A percentile compares a stretch with the other conserved stretches of the same genome.
Evolutionary conservation across 2,113 vertebrate genomes (phyloP).

Genomic region (Eulacestoma nigropectus): DNA sequence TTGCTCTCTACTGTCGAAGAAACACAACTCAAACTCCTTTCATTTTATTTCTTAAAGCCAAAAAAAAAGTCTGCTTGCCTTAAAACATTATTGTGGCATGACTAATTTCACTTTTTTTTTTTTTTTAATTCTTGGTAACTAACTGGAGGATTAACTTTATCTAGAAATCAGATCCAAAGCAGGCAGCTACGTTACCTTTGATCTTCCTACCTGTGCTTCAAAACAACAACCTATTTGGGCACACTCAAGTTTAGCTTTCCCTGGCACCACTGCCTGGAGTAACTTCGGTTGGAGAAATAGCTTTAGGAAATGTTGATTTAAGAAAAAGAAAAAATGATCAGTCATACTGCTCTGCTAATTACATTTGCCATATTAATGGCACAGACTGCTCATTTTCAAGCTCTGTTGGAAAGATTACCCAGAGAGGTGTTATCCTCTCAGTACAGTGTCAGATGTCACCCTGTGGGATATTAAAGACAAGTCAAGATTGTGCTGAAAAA

Average conservation of each 20-base stretch:
- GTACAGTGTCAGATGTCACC: conserved; percentile 44
- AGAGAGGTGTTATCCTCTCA: conserved; percentile 55
- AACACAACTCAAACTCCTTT: not conserved
- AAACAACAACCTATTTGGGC: not conserved
- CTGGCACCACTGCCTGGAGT: not conserved
- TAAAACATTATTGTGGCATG: not conserved
- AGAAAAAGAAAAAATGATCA: not conserved
- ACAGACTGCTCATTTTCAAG: conserved; percentile 34
- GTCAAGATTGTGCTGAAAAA: conserved; percentile 53
- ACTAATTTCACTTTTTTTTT: not conserved
- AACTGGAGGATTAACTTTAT: not conserved
- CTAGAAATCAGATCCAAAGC: not conserved
- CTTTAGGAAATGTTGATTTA: conserved; percentile 46
- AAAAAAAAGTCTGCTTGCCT: not conserved
- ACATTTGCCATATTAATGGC: conserved; percentile 36
- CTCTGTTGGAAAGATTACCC: conserved; percentile 55
- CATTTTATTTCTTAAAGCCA: not conserved
- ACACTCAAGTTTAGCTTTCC: not conserved
- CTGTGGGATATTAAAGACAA: conserved; percentile 63
- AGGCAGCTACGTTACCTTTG: not conserved
- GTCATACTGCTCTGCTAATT: conserved; percentile 30
- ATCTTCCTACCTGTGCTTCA: not conserved
- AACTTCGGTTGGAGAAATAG: not conserved
- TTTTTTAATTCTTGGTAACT: not conserved
- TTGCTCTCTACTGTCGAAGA: not conserved